A percentile compares a stretch with the other conserved stretches of the same genome.
These are phyloP conservation scores for Ladona fulva DNA, from an alignment of 1,140 invertebrate genomes.

Conservation along the genomic window DNA sequence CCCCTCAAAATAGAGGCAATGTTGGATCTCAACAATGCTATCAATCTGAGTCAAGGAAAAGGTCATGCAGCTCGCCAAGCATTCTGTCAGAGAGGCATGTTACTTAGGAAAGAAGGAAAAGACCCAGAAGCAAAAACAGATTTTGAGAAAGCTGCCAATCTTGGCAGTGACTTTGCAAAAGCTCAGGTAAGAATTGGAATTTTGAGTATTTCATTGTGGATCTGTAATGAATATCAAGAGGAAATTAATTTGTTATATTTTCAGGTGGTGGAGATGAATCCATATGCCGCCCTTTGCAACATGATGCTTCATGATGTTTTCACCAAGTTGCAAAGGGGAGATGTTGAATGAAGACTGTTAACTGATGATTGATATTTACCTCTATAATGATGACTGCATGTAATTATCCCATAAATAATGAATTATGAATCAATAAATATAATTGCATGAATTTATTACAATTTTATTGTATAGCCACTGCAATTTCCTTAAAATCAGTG, in stretches of 20 bases:
- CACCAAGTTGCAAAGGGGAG: constrained; percentile 37
- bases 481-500: background rate
- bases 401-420: background rate
- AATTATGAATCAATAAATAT: background rate
- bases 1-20: constrained; percentile 67
- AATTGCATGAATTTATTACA: background rate
- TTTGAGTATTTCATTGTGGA: constrained; percentile 33
- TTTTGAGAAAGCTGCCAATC: constrained; percentile 59
- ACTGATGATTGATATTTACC: background rate
- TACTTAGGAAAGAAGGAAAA: constrained; percentile 50
- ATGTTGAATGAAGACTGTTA: constrained; percentile 21
- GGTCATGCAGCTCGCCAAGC: constrained; percentile 59
- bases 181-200: constrained; percentile 46
- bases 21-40: constrained; percentile 60
- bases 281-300: constrained; percentile 84
- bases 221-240: too few species aligned
- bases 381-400: background rate
- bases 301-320: constrained; percentile 75
- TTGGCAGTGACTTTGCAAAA: constrained; percentile 74
- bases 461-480: background rate
- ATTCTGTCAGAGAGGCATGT: constrained; percentile 67
- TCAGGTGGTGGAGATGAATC: constrained; percentile 66
- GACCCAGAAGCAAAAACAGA: constrained; percentile 57
- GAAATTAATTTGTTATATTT: constrained; percentile 26
- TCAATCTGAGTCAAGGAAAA: constrained; percentile 53